A percentile compares a stretch with the other conserved stretches of the same genome.
Evolutionary conservation across 2,797 vertebrate genomes (phyloP).

Genomic region (Podarcis lilfordi): DNA sequence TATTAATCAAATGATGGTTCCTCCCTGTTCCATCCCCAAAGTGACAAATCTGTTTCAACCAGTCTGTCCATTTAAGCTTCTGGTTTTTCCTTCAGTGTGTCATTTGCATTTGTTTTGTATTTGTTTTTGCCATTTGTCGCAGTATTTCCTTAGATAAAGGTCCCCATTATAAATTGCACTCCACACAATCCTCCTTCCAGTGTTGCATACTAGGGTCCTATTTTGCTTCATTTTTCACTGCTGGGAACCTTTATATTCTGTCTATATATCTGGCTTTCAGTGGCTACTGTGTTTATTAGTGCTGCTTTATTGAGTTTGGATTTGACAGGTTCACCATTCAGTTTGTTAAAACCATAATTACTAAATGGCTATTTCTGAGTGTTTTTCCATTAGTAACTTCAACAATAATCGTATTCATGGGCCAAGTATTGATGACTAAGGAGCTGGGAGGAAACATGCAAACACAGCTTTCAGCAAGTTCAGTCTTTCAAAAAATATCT

Average conservation of each 20-base stretch:
- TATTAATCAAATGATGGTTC: slow-evolving; percentile 31
- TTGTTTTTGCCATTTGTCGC: slow-evolving; percentile 40
- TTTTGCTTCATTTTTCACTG: not conserved
- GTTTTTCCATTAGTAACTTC: slow-evolving; percentile 25
- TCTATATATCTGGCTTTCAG: slow-evolving; percentile 36
- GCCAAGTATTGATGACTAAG: slow-evolving; percentile 51
- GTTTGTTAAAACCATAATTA: slow-evolving; percentile 64
- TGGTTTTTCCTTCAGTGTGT: slow-evolving; percentile 20
- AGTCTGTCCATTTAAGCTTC: slow-evolving; percentile 42
- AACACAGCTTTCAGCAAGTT: slow-evolving; percentile 20
- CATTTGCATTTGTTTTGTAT: slow-evolving; percentile 22
- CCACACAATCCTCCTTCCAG: too few species aligned
- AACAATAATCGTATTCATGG: slow-evolving; percentile 29
- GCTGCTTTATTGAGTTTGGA: slow-evolving; percentile 36
- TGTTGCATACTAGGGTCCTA: slow-evolving; percentile 4
- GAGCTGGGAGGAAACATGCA: slow-evolving; percentile 29
- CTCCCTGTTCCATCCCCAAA: slow-evolving; percentile 14
- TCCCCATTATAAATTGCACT: slow-evolving; percentile 33
- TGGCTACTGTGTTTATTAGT: slow-evolving; percentile 21
- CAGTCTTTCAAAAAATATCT: not conserved
- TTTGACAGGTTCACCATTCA: slow-evolving; percentile 32
- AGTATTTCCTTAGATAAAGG: not conserved
- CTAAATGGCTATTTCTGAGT: slow-evolving; percentile 30
- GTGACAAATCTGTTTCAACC: slow-evolving; percentile 16
- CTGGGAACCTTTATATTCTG: slow-evolving; percentile 31